Percentiles rank a stretch among this genome's conserved stretches.
phyloP scores from a whole-genome alignment of 1,140 invertebrate genomes.

The Caenorhabditis brenneri region DNA sequence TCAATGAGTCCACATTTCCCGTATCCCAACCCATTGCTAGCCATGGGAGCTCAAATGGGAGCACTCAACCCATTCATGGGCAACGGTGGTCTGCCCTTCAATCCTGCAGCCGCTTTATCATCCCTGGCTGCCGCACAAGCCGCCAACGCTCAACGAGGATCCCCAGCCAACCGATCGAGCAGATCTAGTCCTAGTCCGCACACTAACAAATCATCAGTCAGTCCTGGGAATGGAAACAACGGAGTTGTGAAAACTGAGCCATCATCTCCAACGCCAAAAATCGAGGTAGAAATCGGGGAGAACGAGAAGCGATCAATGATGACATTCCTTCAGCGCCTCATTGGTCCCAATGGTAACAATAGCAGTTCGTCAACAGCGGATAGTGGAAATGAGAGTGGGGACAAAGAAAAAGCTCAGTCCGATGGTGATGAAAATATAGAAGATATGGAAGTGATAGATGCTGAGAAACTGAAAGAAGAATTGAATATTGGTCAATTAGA shows the following conservation, averaged over 20 bases:
- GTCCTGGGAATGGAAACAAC: not conserved
- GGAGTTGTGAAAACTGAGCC: not conserved
- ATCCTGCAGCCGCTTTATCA: not conserved
- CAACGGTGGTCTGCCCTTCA: constrained; percentile 31
- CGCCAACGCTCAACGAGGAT: not conserved
- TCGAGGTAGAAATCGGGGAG: constrained; percentile 5
- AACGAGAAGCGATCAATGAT: constrained; percentile 27
- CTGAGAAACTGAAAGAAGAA: constrained; percentile 21
- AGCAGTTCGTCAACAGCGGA: not conserved
- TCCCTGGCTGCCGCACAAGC: constrained; percentile 10
- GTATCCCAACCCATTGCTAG: constrained; percentile 41
- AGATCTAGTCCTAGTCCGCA: constrained; percentile 24
- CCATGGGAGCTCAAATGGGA: constrained; percentile 51
- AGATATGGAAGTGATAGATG: constrained; percentile 32
- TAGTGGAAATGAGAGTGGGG: not conserved
- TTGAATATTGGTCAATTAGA: constrained; percentile 5
- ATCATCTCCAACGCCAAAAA: not conserved
- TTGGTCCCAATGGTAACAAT: not conserved
- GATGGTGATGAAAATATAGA: constrained; percentile 33
- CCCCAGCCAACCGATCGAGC: not conserved
- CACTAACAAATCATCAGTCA: constrained; percentile 22
- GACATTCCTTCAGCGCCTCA: constrained; percentile 23
- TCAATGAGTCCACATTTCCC: constrained; percentile 46
- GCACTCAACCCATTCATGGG: constrained; percentile 50
- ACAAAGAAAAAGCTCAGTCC: not conserved